Base-by-base conservation (phyloP, 2,113 vertebrate genomes). In the Meleagris gallopavo region DNA sequence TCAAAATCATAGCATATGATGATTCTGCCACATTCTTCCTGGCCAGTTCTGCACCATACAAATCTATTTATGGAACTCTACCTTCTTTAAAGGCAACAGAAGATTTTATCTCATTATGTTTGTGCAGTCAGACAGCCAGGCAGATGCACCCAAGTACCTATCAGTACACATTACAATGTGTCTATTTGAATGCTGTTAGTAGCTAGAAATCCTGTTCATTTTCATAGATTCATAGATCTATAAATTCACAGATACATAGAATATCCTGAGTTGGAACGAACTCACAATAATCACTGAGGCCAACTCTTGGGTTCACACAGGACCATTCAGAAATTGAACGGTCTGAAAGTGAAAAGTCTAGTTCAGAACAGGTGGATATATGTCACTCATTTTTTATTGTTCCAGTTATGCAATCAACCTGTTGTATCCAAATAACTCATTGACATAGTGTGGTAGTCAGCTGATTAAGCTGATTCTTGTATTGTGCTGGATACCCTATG, bases 361-460 rank as follows among this genome's bases (percentile, higher is more conserved):
- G 24, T 50, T 80, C 22, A 70, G n/a, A 84, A 27, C 3, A 48
- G 48, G 19, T 15, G 10, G 19, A 46, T 21, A 21, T 21, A n/a
- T n/a, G n/a, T n/a, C n/a, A n/a, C n/a, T n/a, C n/a, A n/a, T n/a
- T n/a, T n/a, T n/a, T n/a, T n/a, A n/a, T 45, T 86, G 10, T 18
- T 74, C 25, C 17, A 73, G 20, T 5, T 43, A 4, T 29, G 20
- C 1, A 64, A 29, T 25, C 4, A 55, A 15, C 11, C 46, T 5
- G 27, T 57, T 66, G 12, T 36, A 65, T 13, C 7, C 22, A 1
- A 1, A 2, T 21, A 16, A 5, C 6, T 80, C 10, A 13, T 70
- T 0, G 0, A 32, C 3, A 8, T 60, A 15, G 12, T 52, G 6
- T 74, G 21, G 4, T 5, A n/a, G 5, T 4, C 13, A 75, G 11